Evolutionary conservation across 2,797 vertebrate genomes (phyloP).

Genomic region (Gastrophryne carolinensis): DNA sequence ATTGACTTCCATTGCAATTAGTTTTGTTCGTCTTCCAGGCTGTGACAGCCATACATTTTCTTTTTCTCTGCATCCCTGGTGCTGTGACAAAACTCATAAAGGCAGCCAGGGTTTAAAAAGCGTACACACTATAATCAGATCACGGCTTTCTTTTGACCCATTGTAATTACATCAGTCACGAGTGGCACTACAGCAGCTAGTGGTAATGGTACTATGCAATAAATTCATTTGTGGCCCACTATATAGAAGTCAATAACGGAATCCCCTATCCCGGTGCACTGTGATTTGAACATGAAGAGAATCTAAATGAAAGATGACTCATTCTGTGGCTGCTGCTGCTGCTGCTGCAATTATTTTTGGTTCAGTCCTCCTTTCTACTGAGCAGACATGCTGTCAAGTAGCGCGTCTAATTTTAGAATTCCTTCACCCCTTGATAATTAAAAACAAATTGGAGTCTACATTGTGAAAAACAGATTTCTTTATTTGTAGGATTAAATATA

Average conservation of each 20-base stretch:
- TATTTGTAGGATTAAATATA: not conserved
- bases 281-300: slow-evolving; percentile 33
- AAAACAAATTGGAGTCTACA: slow-evolving; percentile 22
- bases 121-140: not conserved
- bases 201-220: not conserved
- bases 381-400: slow-evolving; percentile 41
- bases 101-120: not conserved
- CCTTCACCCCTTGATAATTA: slow-evolving; percentile 33
- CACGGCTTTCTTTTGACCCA: not conserved
- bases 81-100: not conserved
- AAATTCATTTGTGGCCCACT: not conserved
- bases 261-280: slow-evolving; percentile 25
- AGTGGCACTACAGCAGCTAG: too few species aligned
- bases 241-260: not conserved
- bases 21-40: not conserved
- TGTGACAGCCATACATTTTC: not conserved
- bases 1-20: not conserved
- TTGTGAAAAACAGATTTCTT: not conserved
- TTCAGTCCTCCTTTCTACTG: slow-evolving; percentile 40
- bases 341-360: slow-evolving; percentile 47
- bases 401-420: slow-evolving; percentile 44
- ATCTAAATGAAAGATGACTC: slow-evolving; percentile 51
- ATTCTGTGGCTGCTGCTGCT: slow-evolving; percentile 18
- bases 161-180: not conserved
- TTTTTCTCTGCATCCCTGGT: not conserved